phyloP scores from a whole-genome alignment of 2,113 vertebrate genomes.

The Chloroceryle aenea region DNA sequence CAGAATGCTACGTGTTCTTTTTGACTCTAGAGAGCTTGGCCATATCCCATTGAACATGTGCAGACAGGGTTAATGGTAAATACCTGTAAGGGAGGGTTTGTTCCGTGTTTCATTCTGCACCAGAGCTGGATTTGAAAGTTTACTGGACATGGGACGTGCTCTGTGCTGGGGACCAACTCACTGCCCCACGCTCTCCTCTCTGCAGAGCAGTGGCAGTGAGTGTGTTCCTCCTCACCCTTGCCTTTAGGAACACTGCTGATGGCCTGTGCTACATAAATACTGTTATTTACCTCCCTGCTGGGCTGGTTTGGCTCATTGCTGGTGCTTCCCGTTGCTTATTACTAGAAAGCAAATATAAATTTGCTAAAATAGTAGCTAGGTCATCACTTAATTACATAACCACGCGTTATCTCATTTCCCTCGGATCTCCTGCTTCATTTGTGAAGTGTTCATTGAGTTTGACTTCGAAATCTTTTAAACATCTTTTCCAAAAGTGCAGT shows the following conservation, averaged over 20 bases:
- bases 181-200: not conserved
- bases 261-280: not conserved
- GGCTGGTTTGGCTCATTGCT: not conserved
- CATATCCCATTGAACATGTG: fast-evolving
- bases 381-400: not conserved
- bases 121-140: not conserved
- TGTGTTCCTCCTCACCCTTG: not conserved
- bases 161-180: fast-evolving
- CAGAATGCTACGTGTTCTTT: fast-evolving
- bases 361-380: not conserved
- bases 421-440: not conserved
- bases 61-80: fast-evolving
- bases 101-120: fast-evolving
- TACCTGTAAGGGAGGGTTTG: fast-evolving
- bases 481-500: not conserved
- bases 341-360: not conserved
- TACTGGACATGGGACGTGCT: not conserved
- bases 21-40: not conserved
- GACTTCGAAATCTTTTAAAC: not conserved
- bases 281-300: not conserved
- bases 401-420: not conserved
- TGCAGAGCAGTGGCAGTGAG: not conserved
- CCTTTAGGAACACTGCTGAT: not conserved
- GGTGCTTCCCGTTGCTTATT: not conserved
- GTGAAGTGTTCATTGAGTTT: not conserved